Conservation (phyloP, 1,140 invertebrate genomes). For the Dufourea novaeangliae region DNA sequence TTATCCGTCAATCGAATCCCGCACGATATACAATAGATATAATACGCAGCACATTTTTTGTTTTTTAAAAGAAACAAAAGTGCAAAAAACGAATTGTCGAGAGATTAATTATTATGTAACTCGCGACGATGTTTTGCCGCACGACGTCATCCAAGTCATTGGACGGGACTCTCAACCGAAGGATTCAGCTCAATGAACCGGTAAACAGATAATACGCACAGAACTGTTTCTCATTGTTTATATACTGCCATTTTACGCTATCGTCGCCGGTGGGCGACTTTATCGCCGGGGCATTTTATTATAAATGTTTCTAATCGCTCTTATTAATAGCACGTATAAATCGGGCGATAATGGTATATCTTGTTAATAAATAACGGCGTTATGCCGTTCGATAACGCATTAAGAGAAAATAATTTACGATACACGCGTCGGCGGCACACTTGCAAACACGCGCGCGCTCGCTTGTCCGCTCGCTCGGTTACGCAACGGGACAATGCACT, state of each 20-base stretch:
- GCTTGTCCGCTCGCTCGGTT: too few relatives aligned
- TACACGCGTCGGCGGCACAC: constrained; percentile 41
- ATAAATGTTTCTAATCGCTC: constrained; percentile 14
- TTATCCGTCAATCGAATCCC: too few relatives aligned
- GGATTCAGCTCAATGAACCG: constrained; percentile 47
- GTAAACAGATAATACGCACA: constrained; percentile 37
- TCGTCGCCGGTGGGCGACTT: neutral
- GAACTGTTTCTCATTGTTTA: constrained; percentile 38
- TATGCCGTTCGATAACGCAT: neutral
- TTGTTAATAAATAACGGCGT: too few relatives aligned
- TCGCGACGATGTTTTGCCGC: constrained; percentile 29
- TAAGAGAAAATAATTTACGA: constrained; percentile 25
- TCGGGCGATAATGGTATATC: constrained; percentile 8
- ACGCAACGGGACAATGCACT: constrained; percentile 78
- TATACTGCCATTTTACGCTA: neutral
- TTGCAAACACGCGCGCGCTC: constrained; percentile 71
- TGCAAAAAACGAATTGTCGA: constrained; percentile 23
- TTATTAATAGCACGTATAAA: neutral
- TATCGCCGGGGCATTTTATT: constrained; percentile 8
- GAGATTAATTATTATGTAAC: constrained; percentile 36
- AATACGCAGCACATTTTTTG: too few relatives aligned
- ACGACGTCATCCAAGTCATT: constrained; percentile 41
- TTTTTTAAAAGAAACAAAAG: too few relatives aligned
- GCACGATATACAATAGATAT: too few relatives aligned
- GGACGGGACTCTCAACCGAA: constrained; percentile 13